Conservation (phyloP, 2,888 invertebrate species). For the Orchesellides sinensis region DNA sequence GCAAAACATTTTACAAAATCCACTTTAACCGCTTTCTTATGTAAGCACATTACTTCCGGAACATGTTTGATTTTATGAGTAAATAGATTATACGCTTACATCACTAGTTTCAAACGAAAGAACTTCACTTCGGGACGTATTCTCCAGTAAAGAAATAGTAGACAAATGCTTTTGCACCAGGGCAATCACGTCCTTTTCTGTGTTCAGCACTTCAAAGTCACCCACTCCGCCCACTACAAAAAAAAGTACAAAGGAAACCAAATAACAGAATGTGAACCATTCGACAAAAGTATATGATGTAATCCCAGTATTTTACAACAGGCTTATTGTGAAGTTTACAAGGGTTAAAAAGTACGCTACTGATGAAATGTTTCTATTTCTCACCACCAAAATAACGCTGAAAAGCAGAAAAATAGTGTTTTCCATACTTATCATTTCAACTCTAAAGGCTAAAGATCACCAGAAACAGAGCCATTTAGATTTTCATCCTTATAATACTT, state of each 20-base stretch:
- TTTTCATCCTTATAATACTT: too few species aligned
- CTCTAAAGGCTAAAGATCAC: too few species aligned
- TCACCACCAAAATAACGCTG: too few species aligned
- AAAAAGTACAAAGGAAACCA: background rate
- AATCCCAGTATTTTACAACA: background rate
- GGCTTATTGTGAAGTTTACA: too few species aligned
- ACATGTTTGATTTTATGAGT: background rate
- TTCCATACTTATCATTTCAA: too few species aligned
- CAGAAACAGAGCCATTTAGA: too few species aligned
- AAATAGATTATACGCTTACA: conserved; percentile 16
- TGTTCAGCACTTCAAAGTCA: conserved; percentile 63
- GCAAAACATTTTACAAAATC: background rate
- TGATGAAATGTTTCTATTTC: too few species aligned
- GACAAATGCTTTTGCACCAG: conserved; percentile 66
- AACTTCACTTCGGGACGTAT: conserved; percentile 64
- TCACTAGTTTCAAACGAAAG: conserved; percentile 61
- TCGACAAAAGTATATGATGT: background rate
- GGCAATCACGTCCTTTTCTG: conserved; percentile 63
- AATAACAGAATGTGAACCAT: too few species aligned
- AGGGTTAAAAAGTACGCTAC: too few species aligned
- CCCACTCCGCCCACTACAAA: conserved; percentile 64
- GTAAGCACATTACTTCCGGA: background rate
- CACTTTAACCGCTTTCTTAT: background rate
- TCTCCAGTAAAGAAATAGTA: conserved; percentile 63
- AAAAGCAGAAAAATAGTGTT: too few species aligned